These are phyloP conservation scores for Chiloscyllium punctatum DNA, from an alignment of 2,797 vertebrate species.

Conservation along the genomic window DNA sequence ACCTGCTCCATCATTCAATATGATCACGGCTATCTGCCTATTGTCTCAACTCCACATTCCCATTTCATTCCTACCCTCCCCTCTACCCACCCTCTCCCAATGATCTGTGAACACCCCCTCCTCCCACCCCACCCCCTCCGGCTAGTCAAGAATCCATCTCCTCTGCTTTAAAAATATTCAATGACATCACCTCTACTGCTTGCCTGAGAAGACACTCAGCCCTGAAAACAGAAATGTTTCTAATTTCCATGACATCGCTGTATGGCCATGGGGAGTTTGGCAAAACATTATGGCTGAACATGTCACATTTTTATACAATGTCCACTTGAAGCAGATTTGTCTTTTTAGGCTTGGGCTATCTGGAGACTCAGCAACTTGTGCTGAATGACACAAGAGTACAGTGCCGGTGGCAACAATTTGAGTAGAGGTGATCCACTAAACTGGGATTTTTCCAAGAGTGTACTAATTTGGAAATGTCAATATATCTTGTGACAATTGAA, in stretches of 20 bases:
- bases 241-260: neutral
- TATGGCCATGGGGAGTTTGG: neutral
- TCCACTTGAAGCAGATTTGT: neutral
- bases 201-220: no score
- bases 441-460: neutral
- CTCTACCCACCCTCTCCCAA: no score
- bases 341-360: neutral
- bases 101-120: no score
- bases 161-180: no score
- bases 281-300: neutral
- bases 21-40: no score
- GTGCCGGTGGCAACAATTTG: neutral
- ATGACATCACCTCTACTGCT: no score
- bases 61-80: no score
- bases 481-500: neutral
- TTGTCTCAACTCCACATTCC: no score
- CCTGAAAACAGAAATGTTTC: no score
- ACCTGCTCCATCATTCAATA: no score
- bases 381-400: neutral
- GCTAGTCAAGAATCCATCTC: no score
- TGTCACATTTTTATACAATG: neutral
- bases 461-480: neutral
- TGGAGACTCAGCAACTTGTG: neutral
- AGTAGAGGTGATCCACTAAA: neutral
- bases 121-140: no score